Evolutionary conservation across 2,888 invertebrate genomes (phyloP), one percentile per base, ranked within the genome.

Genomic region (Oscheius onirici): DNA sequence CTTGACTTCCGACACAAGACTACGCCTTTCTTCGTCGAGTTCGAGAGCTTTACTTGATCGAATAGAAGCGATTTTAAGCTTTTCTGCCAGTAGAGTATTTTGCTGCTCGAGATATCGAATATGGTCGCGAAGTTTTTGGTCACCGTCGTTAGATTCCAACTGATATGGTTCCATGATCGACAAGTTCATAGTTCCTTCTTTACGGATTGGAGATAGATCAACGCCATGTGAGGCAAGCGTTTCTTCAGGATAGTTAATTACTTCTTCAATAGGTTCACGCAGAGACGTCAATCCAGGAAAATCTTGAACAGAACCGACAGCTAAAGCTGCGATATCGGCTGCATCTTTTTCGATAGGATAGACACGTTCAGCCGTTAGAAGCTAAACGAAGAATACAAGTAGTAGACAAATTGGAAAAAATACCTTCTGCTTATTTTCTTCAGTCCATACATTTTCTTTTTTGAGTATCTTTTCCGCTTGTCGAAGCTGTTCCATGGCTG

Each of bases 401-500:
- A 26, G 26, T 55, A 8, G 13, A 52, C 22, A 3, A 52, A n/a
- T 24, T 3, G 13, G 13, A 60, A 43, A 10, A 2, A 6, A 15
- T 43, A 65, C 65, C 52, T 65, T 65, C 24, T 40, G 54, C 41
- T 54, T 54, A 40, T 68, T 68, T 1, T 54, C 55, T 13, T 11
- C 17, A 20, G 54, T 68, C 67, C 54, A 44, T 1, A 68, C 17
- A 6, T 43, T 40, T 11, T 68, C 54, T 1, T 54, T n/a, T 1
- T n/a, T 20, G 11, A 68, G 26, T 6, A 68, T 68, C 8, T 44
- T 11, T 13, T 68, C 55, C 17, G 54, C 46, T 10, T n/a, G n/a
- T 6, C 41, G 55, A 5, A 78, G 51, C 43, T 78, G 78, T 15
- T 66, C 40, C 17, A 60, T 69, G 0, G 76, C 76, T 17, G 72